These are phyloP conservation scores for Sisyra terminalis DNA, from an alignment of 2,888 invertebrate genomes.

Conservation along the genomic window DNA sequence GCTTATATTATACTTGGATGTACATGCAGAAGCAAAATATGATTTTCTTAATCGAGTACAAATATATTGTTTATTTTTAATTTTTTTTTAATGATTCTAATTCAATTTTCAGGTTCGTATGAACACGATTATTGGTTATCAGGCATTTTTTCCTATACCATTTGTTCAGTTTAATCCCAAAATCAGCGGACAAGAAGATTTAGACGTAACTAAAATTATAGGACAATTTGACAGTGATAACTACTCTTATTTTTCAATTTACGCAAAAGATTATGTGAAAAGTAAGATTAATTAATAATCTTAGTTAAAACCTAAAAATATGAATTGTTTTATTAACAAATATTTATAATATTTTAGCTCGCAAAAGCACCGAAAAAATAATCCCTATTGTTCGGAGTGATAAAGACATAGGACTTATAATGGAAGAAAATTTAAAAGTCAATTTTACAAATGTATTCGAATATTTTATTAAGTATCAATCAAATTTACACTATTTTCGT, in stretches of 20 bases:
- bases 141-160: slow-evolving; percentile 83
- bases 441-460: slow-evolving; percentile 40
- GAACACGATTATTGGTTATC: slow-evolving; percentile 81
- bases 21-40: slow-evolving; percentile 50
- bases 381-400: slow-evolving; percentile 47
- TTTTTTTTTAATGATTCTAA: slow-evolving; percentile 9
- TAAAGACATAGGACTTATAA: slow-evolving; percentile 39
- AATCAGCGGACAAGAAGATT: slow-evolving; percentile 32
- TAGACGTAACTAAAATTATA: slow-evolving; percentile 53
- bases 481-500: slow-evolving; percentile 51
- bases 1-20: slow-evolving; percentile 48
- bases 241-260: slow-evolving; percentile 61
- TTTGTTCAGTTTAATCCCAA: slow-evolving; percentile 77
- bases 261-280: slow-evolving; percentile 62
- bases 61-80: slow-evolving; percentile 9
- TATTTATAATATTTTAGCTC: slow-evolving; percentile 31
- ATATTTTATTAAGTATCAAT: slow-evolving; percentile 48
- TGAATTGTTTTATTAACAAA: slow-evolving; percentile 5
- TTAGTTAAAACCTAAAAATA: too few species aligned
- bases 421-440: slow-evolving; percentile 24
- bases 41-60: slow-evolving; percentile 81
- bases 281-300: slow-evolving; percentile 27
- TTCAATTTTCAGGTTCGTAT: slow-evolving; percentile 56
- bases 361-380: slow-evolving; percentile 36
- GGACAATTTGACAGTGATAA: slow-evolving; percentile 68